phyloP scores from a whole-genome alignment of 2,888 invertebrate genomes.

The Lobophora halterata region DNA sequence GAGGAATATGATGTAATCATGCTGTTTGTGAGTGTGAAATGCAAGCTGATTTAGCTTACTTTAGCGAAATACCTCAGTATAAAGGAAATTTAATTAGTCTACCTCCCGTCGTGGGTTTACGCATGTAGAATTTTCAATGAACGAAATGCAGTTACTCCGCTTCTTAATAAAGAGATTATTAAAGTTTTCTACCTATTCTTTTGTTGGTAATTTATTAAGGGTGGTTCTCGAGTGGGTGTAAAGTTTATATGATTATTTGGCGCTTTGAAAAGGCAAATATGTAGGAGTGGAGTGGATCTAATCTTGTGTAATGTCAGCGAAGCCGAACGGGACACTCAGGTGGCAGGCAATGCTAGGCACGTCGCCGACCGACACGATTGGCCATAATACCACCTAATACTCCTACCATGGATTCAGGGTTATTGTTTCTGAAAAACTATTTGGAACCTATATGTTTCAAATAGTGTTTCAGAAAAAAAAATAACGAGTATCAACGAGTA shows the following conservation, averaged over 20 bases:
- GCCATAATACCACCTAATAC: background rate
- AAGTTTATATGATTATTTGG: constrained; percentile 44
- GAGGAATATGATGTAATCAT: constrained; percentile 9
- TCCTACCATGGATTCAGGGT: too few relatives aligned
- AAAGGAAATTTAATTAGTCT: constrained; percentile 56
- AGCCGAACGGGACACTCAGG: constrained; percentile 39
- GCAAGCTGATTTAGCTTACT: constrained; percentile 43
- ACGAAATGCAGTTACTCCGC: constrained; percentile 32
- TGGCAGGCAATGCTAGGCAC: constrained; percentile 39
- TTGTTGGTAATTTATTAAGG: constrained; percentile 3
- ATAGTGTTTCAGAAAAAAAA: too few relatives aligned
- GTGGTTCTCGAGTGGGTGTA: constrained; percentile 36
- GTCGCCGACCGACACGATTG: constrained; percentile 26
- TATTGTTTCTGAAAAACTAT: too few relatives aligned
- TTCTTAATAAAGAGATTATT: constrained; percentile 7
- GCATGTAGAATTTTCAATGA: constrained; percentile 47
- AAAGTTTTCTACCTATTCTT: constrained; percentile 7
- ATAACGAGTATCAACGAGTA: too few relatives aligned
- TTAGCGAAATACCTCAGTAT: constrained; percentile 44
- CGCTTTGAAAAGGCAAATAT: constrained; percentile 48
- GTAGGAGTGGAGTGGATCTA: constrained; percentile 46
- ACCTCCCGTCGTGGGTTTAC: constrained; percentile 42
- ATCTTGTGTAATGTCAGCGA: constrained; percentile 43
- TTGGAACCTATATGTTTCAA: too few relatives aligned
- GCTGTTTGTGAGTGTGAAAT: constrained; percentile 34